A percentile compares a stretch with the other conserved stretches of the same genome.
Conservation (phyloP, 1,140 invertebrate genomes). For the Trichonephila inaurata region DNA sequence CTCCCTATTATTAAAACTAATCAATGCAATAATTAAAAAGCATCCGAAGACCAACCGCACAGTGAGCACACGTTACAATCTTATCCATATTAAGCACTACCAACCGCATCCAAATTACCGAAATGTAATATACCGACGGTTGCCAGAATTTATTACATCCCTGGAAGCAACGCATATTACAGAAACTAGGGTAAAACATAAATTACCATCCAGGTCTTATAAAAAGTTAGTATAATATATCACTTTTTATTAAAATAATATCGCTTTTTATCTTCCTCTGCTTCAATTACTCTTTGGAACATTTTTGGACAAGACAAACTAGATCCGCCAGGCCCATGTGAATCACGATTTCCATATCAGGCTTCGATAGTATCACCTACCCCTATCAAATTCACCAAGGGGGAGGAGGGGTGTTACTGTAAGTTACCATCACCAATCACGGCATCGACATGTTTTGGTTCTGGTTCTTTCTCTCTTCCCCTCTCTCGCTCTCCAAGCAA, state of each 20-base stretch:
- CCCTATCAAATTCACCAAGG: constrained; percentile 26
- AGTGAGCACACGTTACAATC: not conserved
- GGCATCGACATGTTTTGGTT: constrained; percentile 36
- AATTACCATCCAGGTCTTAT: constrained; percentile 19
- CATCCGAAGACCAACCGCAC: not conserved
- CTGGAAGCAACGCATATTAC: not conserved
- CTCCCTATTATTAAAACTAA: not conserved
- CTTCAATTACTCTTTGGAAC: constrained; percentile 24
- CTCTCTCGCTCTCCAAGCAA: not conserved
- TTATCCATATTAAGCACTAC: not conserved
- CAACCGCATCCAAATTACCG: constrained; percentile 27
- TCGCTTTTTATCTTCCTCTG: not conserved
- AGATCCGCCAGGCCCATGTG: not conserved
- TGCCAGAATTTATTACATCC: constrained; percentile 55
- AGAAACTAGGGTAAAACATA: not conserved
- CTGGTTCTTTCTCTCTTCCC: not conserved
- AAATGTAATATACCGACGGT: not conserved
- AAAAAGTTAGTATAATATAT: constrained; percentile 29
- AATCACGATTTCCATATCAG: constrained; percentile 59
- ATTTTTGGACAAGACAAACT: constrained; percentile 30
- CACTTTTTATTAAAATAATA: constrained; percentile 65
- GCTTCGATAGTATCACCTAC: not conserved
- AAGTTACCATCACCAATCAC: constrained; percentile 15
- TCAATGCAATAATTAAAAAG: not conserved
- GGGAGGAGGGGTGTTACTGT: not conserved